phyloP scores from a whole-genome alignment of 2,797 vertebrate species.

The Diplodus puntazzo region DNA sequence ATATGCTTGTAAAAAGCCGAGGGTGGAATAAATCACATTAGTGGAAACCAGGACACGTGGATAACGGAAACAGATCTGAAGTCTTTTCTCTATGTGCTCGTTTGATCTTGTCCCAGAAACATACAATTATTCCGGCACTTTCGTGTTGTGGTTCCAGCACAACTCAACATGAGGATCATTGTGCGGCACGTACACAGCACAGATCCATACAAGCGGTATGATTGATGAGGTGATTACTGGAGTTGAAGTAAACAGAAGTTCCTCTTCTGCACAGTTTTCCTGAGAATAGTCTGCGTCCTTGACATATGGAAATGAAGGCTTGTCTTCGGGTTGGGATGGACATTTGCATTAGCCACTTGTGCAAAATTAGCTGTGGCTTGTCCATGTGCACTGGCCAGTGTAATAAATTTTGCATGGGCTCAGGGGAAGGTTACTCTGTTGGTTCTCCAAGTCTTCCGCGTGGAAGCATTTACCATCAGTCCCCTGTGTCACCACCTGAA shows the following conservation, averaged over 20 bases:
- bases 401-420: conserved; percentile 82
- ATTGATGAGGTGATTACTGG: conserved; percentile 15
- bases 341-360: conserved; percentile 55
- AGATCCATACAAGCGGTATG: not conserved
- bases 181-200: not conserved
- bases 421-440: conserved; percentile 80
- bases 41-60: conserved; percentile 41
- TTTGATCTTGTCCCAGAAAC: conserved; percentile 66
- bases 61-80: conserved; percentile 54
- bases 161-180: conserved; percentile 23
- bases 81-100: conserved; percentile 21
- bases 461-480: conserved; percentile 84
- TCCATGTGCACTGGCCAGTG: conserved; percentile 61
- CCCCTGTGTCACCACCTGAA: conserved; percentile 81
- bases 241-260: not conserved
- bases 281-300: not conserved
- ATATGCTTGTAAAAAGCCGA: conserved; percentile 36
- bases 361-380: conserved; percentile 48
- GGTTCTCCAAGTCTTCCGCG: conserved; percentile 79
- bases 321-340: not conserved
- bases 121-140: conserved; percentile 27
- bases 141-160: conserved; percentile 1
- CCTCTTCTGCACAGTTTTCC: conserved; percentile 3
- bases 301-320: conserved; percentile 30
- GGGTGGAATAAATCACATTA: conserved; percentile 62